These are phyloP conservation scores for Hyposmocoma kahamanoa DNA, from an alignment of 1,140 invertebrate species.

Conservation along the genomic window DNA sequence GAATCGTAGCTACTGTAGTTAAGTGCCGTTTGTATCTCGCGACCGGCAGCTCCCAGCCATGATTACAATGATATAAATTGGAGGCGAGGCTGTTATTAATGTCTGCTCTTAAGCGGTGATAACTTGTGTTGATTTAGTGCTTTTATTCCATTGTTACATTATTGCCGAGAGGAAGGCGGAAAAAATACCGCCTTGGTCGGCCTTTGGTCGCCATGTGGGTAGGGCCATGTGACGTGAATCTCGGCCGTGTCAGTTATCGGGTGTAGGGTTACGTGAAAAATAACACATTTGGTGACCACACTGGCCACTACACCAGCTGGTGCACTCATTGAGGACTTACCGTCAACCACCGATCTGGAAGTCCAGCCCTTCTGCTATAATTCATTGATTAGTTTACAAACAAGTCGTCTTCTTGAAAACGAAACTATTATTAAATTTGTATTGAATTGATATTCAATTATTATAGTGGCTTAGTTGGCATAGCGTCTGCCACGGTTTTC, in stretches of 20 bases:
- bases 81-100: slow-evolving; percentile 29
- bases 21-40: slow-evolving; percentile 43
- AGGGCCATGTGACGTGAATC: slow-evolving; percentile 54
- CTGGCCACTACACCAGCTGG: slow-evolving; percentile 43
- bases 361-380: slow-evolving; percentile 31
- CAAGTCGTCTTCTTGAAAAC: no score
- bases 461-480: no score
- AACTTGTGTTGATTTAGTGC: not conserved
- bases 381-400: slow-evolving; percentile 24
- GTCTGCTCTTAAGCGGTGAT: not conserved
- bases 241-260: slow-evolving; percentile 45
- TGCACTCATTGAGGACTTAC: slow-evolving; percentile 36
- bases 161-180: slow-evolving; percentile 39
- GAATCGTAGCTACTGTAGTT: slow-evolving; percentile 45
- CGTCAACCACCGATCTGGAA: slow-evolving; percentile 36
- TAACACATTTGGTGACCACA: slow-evolving; percentile 62
- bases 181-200: slow-evolving; percentile 60
- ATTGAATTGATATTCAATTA: no score
- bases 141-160: not conserved
- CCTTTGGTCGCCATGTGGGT: slow-evolving; percentile 52
- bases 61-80: slow-evolving; percentile 48
- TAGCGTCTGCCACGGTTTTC: no score
- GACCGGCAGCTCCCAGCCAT: slow-evolving; percentile 27
- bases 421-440: no score
- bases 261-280: slow-evolving; percentile 46